phyloP scores from a whole-genome alignment of 2,113 vertebrate species.

The Actinemys pallida region DNA sequence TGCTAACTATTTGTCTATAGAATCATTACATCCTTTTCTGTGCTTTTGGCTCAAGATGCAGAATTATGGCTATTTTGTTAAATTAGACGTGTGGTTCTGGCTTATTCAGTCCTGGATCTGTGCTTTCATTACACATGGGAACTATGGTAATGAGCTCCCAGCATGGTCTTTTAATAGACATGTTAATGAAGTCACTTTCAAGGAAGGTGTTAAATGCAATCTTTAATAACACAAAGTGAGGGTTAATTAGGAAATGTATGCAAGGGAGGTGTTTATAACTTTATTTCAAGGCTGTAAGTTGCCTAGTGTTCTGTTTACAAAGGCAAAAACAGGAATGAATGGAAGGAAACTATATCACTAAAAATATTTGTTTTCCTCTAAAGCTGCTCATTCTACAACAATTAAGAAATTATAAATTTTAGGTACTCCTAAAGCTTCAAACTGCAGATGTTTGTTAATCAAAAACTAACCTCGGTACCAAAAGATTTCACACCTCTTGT shows the following conservation, averaged over 20 bases:
- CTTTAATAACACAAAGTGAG: constrained; percentile 22
- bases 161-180: not conserved
- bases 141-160: not conserved
- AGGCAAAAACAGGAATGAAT: not conserved
- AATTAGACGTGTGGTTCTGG: not conserved
- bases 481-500: not conserved
- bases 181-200: not conserved
- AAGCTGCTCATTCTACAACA: not conserved
- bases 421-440: constrained; percentile 4
- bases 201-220: not conserved
- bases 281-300: not conserved
- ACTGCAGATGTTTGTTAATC: constrained; percentile 30
- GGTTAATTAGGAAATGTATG: constrained; percentile 40
- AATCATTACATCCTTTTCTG: not conserved
- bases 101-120: not conserved
- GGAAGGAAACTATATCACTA: not conserved
- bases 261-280: not conserved
- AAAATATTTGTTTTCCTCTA: constrained; percentile 8
- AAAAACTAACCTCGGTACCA: constrained; percentile 34
- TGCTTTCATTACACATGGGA: fast-evolving
- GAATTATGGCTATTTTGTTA: not conserved
- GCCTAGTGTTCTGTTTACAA: not conserved
- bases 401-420: constrained; percentile 14
- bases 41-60: not conserved
- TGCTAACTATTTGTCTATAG: not conserved